A percentile compares a stretch with the other conserved stretches of the same genome.
Evolutionary conservation across 2,113 vertebrate species (phyloP).

Genomic region (Okapia johnstoni): DNA sequence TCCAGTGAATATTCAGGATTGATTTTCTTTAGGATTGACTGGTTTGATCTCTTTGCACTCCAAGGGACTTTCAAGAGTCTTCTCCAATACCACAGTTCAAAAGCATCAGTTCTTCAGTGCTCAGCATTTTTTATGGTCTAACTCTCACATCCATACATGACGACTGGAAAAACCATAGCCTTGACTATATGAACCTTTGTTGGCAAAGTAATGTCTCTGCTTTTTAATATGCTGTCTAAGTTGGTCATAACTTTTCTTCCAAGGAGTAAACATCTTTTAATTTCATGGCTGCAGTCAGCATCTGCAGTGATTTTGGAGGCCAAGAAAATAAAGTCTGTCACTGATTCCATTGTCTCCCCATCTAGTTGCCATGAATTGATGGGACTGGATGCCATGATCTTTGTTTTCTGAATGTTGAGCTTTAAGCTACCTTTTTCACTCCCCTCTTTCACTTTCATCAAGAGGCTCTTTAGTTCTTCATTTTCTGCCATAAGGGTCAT

Average conservation of each 20-base stretch:
- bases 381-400: background rate
- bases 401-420: background rate
- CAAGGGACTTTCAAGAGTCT: background rate
- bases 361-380: background rate
- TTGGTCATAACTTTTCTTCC: background rate
- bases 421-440: background rate
- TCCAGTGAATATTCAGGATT: background rate
- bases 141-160: background rate
- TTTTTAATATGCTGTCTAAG: background rate
- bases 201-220: background rate
- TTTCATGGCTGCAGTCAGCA: background rate
- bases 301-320: background rate
- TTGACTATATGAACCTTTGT: background rate
- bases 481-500: background rate
- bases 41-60: background rate
- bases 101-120: background rate
- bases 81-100: background rate
- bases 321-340: background rate
- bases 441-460: background rate
- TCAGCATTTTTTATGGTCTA: background rate
- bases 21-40: background rate
- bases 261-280: background rate
- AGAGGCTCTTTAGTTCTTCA: background rate
- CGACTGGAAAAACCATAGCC: background rate
- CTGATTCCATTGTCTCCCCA: background rate